Evolutionary conservation across 2,113 vertebrate genomes (phyloP).

Genomic region (Macrotis lagotis): DNA sequence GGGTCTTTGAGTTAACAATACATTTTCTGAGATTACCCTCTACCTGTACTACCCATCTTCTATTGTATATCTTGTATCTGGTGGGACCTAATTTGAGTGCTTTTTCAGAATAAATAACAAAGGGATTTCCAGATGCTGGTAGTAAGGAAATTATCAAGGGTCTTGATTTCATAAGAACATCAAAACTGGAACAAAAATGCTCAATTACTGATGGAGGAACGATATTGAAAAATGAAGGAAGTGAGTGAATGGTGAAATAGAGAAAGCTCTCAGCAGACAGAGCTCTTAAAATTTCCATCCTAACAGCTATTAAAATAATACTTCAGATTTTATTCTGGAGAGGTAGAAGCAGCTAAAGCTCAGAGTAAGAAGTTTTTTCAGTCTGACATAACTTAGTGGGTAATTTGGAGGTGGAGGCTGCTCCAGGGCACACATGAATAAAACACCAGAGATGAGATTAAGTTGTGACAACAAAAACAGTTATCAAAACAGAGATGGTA

Average conservation of each 20-base stretch:
- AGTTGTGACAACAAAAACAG: too few relatives aligned
- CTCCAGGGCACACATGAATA: too few relatives aligned
- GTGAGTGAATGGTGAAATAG: not conserved
- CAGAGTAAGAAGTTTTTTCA: too few relatives aligned
- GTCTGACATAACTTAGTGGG: too few relatives aligned
- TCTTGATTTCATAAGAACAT: too few relatives aligned
- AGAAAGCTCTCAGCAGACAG: not conserved
- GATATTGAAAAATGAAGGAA: not conserved
- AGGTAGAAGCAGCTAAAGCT: too few relatives aligned
- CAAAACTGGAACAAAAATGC: not conserved
- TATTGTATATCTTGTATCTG: not conserved
- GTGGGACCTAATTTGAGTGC: not conserved
- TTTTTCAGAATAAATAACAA: not conserved
- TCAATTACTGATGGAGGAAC: not conserved
- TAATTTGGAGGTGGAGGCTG: too few relatives aligned
- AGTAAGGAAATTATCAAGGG: not conserved
- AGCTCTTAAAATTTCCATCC: not conserved
- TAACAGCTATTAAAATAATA: not conserved
- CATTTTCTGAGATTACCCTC: not conserved
- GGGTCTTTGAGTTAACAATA: not conserved
- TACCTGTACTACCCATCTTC: not conserved
- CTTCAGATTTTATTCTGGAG: too few relatives aligned
- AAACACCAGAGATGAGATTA: too few relatives aligned
- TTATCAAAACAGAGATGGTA: too few relatives aligned
- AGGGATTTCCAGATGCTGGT: too few relatives aligned